Percentiles rank a stretch among this genome's conserved stretches.
Conservation (phyloP, 2,113 vertebrate genomes). For the Microtus montanus region DNA sequence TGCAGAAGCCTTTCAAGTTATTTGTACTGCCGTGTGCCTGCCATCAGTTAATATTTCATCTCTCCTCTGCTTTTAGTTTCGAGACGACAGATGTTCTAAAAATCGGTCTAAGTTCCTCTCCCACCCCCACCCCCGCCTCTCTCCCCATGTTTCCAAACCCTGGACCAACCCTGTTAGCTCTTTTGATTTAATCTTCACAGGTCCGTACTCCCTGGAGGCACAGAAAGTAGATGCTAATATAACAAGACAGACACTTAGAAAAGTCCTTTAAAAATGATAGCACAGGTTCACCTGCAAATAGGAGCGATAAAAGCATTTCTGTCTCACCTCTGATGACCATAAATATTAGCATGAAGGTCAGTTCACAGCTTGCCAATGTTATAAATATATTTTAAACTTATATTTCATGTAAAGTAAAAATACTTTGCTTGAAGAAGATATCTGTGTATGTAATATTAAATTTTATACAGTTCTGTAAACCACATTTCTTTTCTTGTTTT, state of each 20-base stretch:
- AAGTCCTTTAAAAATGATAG: conserved; percentile 44
- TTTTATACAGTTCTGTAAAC: not conserved
- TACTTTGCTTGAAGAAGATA: not conserved
- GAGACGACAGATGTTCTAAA: conserved; percentile 53
- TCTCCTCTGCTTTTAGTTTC: conserved; percentile 36
- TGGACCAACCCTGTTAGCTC: not conserved
- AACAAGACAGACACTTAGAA: not conserved
- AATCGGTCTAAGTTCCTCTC: not conserved
- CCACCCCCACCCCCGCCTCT: not conserved
- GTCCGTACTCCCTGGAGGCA: not conserved
- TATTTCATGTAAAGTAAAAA: not conserved
- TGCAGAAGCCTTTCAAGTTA: conserved; percentile 48
- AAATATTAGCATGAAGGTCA: conserved; percentile 45
- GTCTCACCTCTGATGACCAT: conserved; percentile 32
- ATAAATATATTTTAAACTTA: conserved; percentile 3
- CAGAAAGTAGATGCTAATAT: conserved; percentile 3
- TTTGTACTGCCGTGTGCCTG: not conserved
- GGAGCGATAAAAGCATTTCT: conserved; percentile 1
- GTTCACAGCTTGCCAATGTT: not conserved
- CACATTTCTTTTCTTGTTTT: not conserved
- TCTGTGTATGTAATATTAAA: conserved; percentile 22
- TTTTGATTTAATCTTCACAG: conserved; percentile 68
- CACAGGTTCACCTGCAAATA: not conserved
- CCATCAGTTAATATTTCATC: conserved; percentile 8
- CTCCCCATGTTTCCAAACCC: not conserved